Percentiles rank a stretch among this genome's conserved stretches.
phyloP scores from a whole-genome alignment of 2,797 vertebrate species.

The Betta splendens region DNA sequence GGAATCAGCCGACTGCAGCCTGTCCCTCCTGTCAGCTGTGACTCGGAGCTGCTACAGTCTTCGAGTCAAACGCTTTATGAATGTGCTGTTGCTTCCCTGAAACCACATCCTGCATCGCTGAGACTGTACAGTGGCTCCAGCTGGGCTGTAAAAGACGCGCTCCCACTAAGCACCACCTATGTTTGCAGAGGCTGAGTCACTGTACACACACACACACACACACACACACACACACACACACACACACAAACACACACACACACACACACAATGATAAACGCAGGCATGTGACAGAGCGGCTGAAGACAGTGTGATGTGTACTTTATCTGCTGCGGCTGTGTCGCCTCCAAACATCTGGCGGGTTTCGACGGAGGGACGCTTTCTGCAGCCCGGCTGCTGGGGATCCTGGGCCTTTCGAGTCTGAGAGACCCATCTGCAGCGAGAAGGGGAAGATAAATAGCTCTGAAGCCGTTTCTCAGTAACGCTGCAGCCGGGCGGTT shows the following conservation, averaged over 20 bases:
- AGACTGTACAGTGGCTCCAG: slow-evolving; percentile 21
- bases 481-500: not conserved
- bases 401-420: slow-evolving; percentile 40
- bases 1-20: too few species aligned
- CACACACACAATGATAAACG: too few species aligned
- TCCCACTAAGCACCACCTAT: slow-evolving; percentile 69
- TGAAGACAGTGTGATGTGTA: slow-evolving; percentile 18
- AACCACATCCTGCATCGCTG: slow-evolving; percentile 27
- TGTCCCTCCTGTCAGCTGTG: too few species aligned
- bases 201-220: slow-evolving; percentile 13
- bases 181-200: slow-evolving; percentile 76
- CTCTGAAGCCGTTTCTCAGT: not conserved
- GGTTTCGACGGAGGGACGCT: slow-evolving; percentile 60
- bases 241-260: slow-evolving; percentile 20
- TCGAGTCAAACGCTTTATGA: slow-evolving; percentile 10
- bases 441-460: not conserved
- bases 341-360: slow-evolving; percentile 53
- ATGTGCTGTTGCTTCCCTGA: slow-evolving; percentile 3
- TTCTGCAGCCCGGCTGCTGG: slow-evolving; percentile 44
- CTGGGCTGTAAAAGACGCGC: slow-evolving; percentile 29
- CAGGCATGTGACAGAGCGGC: too few species aligned
- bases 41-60: slow-evolving; percentile 3
- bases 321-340: slow-evolving; percentile 45
- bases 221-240: slow-evolving; percentile 19
- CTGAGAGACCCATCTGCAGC: slow-evolving; percentile 61